phyloP scores from a whole-genome alignment of 2,797 vertebrate genomes.

The Ateles fusciceps region DNA sequence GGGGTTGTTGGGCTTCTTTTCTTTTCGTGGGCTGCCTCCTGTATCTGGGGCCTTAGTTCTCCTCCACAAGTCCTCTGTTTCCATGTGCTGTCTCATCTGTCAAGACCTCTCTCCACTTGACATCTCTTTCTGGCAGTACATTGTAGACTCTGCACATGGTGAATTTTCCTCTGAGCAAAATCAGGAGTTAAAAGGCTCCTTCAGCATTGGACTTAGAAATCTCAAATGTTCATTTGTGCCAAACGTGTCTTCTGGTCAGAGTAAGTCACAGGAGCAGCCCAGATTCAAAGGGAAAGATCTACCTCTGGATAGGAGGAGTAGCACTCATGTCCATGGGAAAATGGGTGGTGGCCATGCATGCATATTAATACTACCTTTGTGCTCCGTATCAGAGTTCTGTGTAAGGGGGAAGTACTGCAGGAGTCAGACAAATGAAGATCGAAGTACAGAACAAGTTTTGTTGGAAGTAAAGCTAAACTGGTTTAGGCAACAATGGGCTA shows the following conservation, averaged over 20 bases:
- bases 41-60: background rate
- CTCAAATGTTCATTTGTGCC: background rate
- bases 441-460: background rate
- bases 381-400: background rate
- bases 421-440: background rate
- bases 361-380: background rate
- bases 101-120: background rate
- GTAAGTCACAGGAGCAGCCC: background rate
- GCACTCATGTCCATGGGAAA: background rate
- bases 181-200: background rate
- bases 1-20: background rate
- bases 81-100: background rate
- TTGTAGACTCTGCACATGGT: background rate
- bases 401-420: background rate
- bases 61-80: background rate
- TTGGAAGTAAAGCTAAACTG: background rate
- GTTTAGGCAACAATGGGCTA: background rate
- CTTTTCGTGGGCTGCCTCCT: background rate
- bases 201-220: background rate
- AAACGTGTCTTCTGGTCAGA: background rate
- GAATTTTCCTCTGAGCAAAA: background rate
- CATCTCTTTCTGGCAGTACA: background rate
- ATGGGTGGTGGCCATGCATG: background rate
- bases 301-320: background rate
- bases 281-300: background rate